Percentiles rank a stretch among this genome's conserved stretches.
phyloP scores from a whole-genome alignment of 2,113 vertebrate species.

The Illadopsis cleaveri region DNA sequence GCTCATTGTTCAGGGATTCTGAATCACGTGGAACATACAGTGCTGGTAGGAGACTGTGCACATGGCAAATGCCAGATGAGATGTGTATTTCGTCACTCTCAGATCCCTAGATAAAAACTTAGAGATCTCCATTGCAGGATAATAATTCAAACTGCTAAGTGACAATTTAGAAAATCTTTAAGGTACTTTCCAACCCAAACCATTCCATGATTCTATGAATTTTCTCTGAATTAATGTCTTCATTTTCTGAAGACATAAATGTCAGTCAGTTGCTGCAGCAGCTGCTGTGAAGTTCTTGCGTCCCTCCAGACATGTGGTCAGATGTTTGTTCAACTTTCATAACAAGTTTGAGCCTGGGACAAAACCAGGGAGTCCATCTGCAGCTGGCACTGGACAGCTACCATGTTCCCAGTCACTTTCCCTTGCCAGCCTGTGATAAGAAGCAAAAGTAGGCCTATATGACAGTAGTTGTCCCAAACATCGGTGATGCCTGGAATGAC shows the following conservation, averaged over 20 bases:
- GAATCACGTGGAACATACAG: not conserved
- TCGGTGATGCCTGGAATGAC: not conserved
- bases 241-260: not conserved
- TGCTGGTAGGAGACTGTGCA: not conserved
- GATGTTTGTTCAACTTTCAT: not conserved
- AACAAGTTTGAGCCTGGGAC: not conserved
- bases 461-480: not conserved
- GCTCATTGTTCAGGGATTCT: not conserved
- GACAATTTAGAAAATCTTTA: not conserved
- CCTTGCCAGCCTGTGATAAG: not conserved
- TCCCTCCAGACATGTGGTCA: not conserved
- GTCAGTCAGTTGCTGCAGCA: not conserved
- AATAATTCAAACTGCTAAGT: not conserved
- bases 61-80: not conserved
- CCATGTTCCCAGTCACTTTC: not conserved
- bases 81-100: fast-evolving
- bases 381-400: not conserved
- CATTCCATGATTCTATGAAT: not conserved
- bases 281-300: not conserved
- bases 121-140: not conserved
- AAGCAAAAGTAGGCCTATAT: not conserved
- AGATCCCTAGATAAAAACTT: not conserved
- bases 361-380: not conserved
- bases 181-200: not conserved
- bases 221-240: not conserved